Conservation (phyloP, 1,140 invertebrate species). For the Lordiphosa collinella region DNA sequence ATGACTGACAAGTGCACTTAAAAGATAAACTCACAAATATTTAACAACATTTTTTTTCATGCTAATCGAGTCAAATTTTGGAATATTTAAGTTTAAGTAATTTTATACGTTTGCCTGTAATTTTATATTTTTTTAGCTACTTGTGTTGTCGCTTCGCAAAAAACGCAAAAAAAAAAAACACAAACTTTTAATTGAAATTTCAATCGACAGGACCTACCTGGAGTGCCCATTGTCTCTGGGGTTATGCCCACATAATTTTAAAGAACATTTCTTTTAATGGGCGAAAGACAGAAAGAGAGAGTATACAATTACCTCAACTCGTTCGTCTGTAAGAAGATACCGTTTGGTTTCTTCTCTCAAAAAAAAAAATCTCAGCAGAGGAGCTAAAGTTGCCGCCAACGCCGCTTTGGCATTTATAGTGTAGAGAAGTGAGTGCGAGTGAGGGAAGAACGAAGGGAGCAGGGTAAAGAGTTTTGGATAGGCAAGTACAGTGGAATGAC, state of each 20-base stretch:
- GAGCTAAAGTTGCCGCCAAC: conserved; percentile 27
- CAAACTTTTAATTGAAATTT: conserved; percentile 58
- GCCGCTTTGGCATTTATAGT: conserved; percentile 17
- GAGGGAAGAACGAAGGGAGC: not conserved
- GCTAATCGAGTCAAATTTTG: not conserved
- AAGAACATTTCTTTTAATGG: conserved; percentile 12
- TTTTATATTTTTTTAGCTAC: conserved; percentile 59
- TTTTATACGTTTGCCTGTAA: conserved; percentile 58
- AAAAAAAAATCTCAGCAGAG: conserved; percentile 1
- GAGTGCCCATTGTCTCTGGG: conserved; percentile 7
- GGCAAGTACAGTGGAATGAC: too few species aligned
- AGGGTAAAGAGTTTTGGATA: not conserved
- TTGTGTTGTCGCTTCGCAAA: conserved; percentile 20
- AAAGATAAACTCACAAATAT: conserved; percentile 15
- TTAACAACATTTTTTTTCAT: not conserved
- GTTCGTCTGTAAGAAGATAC: conserved; percentile 70
- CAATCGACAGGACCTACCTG: conserved; percentile 60
- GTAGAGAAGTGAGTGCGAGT: conserved; percentile 14
- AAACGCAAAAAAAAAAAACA: too few species aligned
- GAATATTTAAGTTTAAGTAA: conserved; percentile 34
- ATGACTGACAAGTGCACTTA: conserved; percentile 60
- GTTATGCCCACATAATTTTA: conserved; percentile 50
- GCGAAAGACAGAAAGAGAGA: conserved; percentile 4
- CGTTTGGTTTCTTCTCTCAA: conserved; percentile 41
- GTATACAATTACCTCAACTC: conserved; percentile 66